These are phyloP conservation scores for Falco naumanni DNA, from an alignment of 2,797 vertebrate species.

Conservation along the genomic window DNA sequence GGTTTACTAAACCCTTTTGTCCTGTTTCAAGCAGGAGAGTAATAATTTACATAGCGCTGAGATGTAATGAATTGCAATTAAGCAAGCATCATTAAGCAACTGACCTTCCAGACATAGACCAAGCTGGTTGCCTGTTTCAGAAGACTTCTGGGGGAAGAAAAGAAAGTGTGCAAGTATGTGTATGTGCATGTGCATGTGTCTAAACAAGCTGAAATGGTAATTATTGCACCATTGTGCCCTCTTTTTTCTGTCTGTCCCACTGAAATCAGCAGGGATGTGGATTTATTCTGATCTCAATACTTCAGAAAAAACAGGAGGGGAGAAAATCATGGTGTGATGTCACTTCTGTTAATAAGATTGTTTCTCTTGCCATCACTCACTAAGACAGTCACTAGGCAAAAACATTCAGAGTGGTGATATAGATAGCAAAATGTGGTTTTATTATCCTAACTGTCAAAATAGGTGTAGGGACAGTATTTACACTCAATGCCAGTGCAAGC, in stretches of 20 bases:
- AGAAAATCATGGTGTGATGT: not conserved
- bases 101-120: not conserved
- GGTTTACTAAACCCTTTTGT: not conserved
- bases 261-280: too few relatives aligned
- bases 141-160: not conserved
- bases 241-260: not conserved
- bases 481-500: not conserved
- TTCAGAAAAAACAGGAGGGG: not conserved
- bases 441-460: not conserved
- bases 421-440: not conserved
- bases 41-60: not conserved
- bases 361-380: not conserved
- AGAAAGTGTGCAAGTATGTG: not conserved
- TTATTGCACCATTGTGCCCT: too few relatives aligned
- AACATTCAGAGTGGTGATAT: rapidly evolving
- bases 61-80: constrained; percentile 45
- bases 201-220: not conserved
- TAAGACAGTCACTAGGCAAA: not conserved
- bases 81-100: not conserved
- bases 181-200: not conserved
- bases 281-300: not conserved
- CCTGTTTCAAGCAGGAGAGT: not conserved
- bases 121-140: not conserved
- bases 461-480: not conserved
- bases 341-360: not conserved